Evolutionary conservation across 2,113 vertebrate genomes (phyloP), one percentile per base, ranked within the genome.

Genomic region (Pteronura brasiliensis): DNA sequence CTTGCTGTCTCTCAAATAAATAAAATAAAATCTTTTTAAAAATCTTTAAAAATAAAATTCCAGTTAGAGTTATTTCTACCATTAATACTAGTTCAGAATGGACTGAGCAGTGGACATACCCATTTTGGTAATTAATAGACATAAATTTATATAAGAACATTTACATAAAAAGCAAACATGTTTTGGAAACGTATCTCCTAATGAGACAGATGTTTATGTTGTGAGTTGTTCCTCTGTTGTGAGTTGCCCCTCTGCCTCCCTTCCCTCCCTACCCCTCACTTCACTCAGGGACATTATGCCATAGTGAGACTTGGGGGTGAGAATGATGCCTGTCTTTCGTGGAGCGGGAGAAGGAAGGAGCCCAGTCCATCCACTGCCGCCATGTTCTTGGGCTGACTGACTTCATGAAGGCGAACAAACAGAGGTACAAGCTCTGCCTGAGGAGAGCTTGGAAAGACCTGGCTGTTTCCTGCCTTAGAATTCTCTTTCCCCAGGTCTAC

Each of bases 11-110:
- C 34, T n/a, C 7, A 69, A 36, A 69, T 69, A 69, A 69, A n/a
- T 67, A n/a, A 17, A 57, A 59, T 65, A 65, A 67, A 67, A 69
- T 65, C 29, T 34, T 34, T 65, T 34, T 0, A 65, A 34, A 15
- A 59, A 69, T 69, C 34, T 69, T 69, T 36, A 36, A 49, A 90
- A 91, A 96, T 79, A 49, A 90, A 91, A 96, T 79, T 23, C 44
- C 87, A 31, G 5, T 31, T 44, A 61, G 11, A 82, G 67, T 63
- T 57, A 72, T 88, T 96, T 83, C 69, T 90, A n/a, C 23, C 76
- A 72, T 77, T 59, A 49, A 29, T 23, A 93, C 25, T 57, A 79
- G 31, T 84, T 87, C 20, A 87, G 57, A 94, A 80, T 77, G 72
- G 34, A 92, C 61, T 34, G 25, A 93, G 52, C 21, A 44, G 49